Percentiles rank a stretch among this genome's conserved stretches.
These are phyloP conservation scores for Argopecten irradians DNA, from an alignment of 1,140 invertebrate genomes.

Conservation along the genomic window DNA sequence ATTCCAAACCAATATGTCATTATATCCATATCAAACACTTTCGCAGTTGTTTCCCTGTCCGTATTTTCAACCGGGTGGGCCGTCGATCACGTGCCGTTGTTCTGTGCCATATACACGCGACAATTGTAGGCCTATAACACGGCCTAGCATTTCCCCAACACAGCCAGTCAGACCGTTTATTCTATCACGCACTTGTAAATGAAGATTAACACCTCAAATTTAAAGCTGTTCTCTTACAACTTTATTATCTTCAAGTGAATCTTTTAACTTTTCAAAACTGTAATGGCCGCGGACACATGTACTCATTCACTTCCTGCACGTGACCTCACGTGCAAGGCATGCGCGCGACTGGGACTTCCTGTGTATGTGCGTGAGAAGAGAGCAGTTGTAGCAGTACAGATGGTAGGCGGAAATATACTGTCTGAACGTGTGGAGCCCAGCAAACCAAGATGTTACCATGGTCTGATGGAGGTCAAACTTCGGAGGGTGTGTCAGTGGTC, in stretches of 20 bases:
- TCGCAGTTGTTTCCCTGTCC: not conserved
- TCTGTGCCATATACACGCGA: not conserved
- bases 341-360: not conserved
- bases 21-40: not conserved
- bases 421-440: too few species aligned
- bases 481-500: too few species aligned
- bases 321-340: not conserved
- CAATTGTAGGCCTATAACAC: not conserved
- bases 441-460: too few species aligned
- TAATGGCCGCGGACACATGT: not conserved
- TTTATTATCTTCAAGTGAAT: not conserved
- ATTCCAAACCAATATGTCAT: not conserved
- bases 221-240: not conserved
- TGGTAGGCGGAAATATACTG: not conserved
- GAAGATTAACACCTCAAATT: slow-evolving; percentile 6
- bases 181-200: not conserved
- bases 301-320: slow-evolving; percentile 8
- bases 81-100: not conserved
- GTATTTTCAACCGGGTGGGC: not conserved
- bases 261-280: slow-evolving; percentile 3
- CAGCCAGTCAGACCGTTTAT: not conserved
- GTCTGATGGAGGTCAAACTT: not conserved
- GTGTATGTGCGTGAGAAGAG: not conserved
- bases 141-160: not conserved
- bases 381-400: not conserved